Percentiles rank a stretch among this genome's conserved stretches.
Conservation (phyloP, 2,113 vertebrate species). For the Halichoerus grypus region DNA sequence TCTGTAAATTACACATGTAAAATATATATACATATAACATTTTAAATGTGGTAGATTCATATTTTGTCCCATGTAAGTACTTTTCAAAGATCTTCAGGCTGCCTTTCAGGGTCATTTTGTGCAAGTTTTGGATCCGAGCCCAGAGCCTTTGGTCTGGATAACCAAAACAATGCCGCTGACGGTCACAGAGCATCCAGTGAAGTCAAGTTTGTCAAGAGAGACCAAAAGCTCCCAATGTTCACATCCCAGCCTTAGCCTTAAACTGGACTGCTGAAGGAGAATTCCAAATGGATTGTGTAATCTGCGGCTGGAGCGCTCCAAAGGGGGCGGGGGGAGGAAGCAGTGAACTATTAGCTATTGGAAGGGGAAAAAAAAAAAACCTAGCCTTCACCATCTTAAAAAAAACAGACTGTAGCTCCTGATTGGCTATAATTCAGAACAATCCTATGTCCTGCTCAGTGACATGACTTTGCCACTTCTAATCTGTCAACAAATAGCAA, state of each 20-base stretch:
- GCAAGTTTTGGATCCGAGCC: not conserved
- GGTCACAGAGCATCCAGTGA: not conserved
- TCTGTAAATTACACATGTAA: not conserved
- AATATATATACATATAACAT: not conserved
- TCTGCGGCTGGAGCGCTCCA: not conserved
- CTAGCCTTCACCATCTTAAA: not conserved
- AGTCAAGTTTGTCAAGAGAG: not conserved
- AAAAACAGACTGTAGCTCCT: not conserved
- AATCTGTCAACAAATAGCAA: not conserved
- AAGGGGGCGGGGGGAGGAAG: not conserved
- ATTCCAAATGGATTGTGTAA: slow-evolving; percentile 51
- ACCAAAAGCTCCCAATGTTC: not conserved
- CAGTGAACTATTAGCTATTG: not conserved
- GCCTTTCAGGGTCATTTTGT: not conserved
- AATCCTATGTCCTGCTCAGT: not conserved
- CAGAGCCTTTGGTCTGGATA: slow-evolving; percentile 45
- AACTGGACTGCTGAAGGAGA: not conserved
- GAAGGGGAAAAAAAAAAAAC: not conserved
- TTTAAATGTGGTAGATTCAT: not conserved
- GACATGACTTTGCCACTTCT: not conserved
- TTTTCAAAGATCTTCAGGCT: slow-evolving; percentile 7
- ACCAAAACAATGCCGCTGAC: not conserved
- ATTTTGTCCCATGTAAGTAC: not conserved
- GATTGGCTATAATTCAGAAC: not conserved
- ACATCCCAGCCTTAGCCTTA: not conserved